phyloP scores from a whole-genome alignment of 2,797 vertebrate genomes.

The Meriones psammophilus region DNA sequence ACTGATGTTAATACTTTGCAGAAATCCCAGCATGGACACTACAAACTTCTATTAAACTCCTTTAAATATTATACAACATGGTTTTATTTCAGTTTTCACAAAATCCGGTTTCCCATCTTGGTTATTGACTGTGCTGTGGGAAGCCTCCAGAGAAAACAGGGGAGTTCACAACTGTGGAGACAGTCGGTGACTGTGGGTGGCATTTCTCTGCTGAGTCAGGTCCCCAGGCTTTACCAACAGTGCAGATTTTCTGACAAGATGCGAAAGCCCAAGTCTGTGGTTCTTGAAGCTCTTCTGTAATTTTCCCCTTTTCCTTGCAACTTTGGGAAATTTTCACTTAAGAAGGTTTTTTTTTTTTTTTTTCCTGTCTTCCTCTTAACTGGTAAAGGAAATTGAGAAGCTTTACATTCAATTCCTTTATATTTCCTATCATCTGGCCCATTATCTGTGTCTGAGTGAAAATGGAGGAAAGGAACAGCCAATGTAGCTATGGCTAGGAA shows the following conservation, averaged over 20 bases:
- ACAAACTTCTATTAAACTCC: conserved; percentile 65
- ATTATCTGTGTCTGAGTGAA: not conserved
- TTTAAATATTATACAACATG: conserved; percentile 60
- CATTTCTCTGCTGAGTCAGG: conserved; percentile 86
- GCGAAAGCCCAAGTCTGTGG: conserved; percentile 80
- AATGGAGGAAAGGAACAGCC: conserved; percentile 24
- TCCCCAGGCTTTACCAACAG: conserved; percentile 68
- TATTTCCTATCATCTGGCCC: not conserved
- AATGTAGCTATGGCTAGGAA: conserved; percentile 4
- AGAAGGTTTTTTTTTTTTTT: not conserved
- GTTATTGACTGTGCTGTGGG: conserved; percentile 50
- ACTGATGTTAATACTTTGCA: conserved; percentile 34
- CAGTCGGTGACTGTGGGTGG: conserved; percentile 82
- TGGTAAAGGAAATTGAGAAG: conserved; percentile 60
- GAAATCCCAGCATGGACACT: conserved; percentile 54
- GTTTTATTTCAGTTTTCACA: conserved; percentile 57
- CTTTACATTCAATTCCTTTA: not conserved
- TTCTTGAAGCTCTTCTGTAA: conserved; percentile 73
- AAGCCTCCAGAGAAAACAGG: conserved; percentile 82
- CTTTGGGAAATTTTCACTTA: conserved; percentile 73
- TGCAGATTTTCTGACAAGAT: conserved; percentile 81
- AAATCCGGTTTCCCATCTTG: conserved; percentile 56
- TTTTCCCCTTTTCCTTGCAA: conserved; percentile 57
- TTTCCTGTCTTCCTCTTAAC: not conserved
- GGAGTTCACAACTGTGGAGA: conserved; percentile 68